A percentile compares a stretch with the other conserved stretches of the same genome.
phyloP scores from a whole-genome alignment of 1,140 invertebrate genomes.

The Dryas iulia region DNA sequence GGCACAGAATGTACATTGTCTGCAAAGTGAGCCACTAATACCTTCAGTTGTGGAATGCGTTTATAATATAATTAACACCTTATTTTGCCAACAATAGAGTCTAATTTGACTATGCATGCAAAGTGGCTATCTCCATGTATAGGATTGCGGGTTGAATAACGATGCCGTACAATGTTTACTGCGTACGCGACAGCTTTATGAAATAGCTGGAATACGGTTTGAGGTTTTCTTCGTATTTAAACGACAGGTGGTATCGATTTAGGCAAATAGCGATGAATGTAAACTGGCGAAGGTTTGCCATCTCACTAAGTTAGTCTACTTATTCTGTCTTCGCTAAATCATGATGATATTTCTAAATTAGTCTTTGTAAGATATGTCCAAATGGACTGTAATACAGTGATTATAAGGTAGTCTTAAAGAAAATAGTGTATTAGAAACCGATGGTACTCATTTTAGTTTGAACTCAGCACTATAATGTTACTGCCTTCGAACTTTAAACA shows the following conservation, averaged over 20 bases:
- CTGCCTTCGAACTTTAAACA: slow-evolving; percentile 49
- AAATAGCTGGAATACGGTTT: slow-evolving; percentile 53
- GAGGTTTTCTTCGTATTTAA: slow-evolving; percentile 39
- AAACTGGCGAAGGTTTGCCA: background rate
- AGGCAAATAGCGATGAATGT: slow-evolving; percentile 20
- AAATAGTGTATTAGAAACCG: background rate
- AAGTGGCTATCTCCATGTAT: slow-evolving; percentile 32
- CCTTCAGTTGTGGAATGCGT: slow-evolving; percentile 25
- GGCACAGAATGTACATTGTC: slow-evolving; percentile 66
- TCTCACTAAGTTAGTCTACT: background rate
- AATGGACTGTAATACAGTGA: background rate
- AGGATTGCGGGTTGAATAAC: slow-evolving; percentile 61
- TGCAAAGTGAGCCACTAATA: slow-evolving; percentile 42
- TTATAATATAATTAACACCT: slow-evolving; percentile 39
- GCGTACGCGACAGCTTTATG: slow-evolving; percentile 51
- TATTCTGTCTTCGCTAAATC: background rate
- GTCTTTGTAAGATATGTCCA: background rate
- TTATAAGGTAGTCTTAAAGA: background rate
- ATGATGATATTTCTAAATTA: no score
- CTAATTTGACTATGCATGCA: slow-evolving; percentile 14
- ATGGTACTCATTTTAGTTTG: slow-evolving; percentile 38
- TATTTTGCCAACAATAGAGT: slow-evolving; percentile 35
- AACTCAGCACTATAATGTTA: slow-evolving; percentile 52
- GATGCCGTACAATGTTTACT: slow-evolving; percentile 57
- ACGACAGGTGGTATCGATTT: slow-evolving; percentile 35